These are phyloP conservation scores for Crepidodera aurea DNA, from an alignment of 2,888 invertebrate genomes.

Conservation along the genomic window DNA sequence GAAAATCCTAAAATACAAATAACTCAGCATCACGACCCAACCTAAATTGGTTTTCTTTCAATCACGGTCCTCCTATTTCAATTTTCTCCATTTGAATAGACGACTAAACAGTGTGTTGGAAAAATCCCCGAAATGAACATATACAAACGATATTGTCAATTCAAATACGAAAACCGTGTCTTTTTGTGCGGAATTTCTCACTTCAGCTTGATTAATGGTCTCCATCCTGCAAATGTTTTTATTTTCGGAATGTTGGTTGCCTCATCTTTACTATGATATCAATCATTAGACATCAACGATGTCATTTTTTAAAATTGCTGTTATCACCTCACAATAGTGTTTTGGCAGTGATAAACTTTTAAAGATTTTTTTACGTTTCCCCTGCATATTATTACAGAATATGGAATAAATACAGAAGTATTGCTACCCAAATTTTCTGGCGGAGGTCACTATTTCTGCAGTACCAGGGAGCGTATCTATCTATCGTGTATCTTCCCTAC, in stretches of 20 bases:
- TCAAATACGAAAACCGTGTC: background rate
- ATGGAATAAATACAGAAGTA: no score
- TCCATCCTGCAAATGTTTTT: conserved; percentile 3
- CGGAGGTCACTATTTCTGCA: no score
- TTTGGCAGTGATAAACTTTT: background rate
- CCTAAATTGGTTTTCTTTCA: no score
- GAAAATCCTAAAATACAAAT: no score
- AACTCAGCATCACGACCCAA: no score
- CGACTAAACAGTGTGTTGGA: no score
- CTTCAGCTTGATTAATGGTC: background rate
- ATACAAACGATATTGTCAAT: background rate
- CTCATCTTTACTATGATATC: background rate
- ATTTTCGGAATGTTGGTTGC: background rate
- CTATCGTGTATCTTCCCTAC: no score
- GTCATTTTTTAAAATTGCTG: conserved; percentile 1
- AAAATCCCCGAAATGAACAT: no score
- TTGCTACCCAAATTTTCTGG: no score
- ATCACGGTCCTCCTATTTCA: background rate
- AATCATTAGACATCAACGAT: background rate
- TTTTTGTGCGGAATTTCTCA: background rate
- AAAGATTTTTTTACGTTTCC: no score
- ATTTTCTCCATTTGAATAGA: background rate
- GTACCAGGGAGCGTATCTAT: no score
- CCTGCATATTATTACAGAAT: no score
- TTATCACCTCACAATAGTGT: background rate